These are phyloP conservation scores for Druon quercuslanigerum DNA, from an alignment of 1,140 invertebrate species.

Conservation along the genomic window DNA sequence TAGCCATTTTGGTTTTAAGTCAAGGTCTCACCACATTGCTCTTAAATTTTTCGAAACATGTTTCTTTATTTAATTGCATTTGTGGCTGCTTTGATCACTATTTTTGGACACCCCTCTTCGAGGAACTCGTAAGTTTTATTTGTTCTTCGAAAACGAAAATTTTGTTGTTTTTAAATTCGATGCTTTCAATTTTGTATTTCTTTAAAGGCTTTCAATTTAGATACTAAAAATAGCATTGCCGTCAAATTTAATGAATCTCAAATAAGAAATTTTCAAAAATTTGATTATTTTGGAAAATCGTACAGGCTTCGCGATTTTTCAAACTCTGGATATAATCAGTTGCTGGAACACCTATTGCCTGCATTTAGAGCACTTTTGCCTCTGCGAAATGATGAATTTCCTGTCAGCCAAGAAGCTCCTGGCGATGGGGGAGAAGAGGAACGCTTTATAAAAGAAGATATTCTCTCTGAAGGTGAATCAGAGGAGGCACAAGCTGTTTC, in stretches of 20 bases:
- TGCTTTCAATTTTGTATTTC: background rate
- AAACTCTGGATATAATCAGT: background rate
- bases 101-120: conserved; percentile 55
- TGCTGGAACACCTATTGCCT: background rate
- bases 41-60: conserved; percentile 47
- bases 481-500: background rate
- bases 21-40: conserved; percentile 2
- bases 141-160: background rate
- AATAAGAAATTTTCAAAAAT: background rate
- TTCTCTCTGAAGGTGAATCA: background rate
- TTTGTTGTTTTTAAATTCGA: background rate
- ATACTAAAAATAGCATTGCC: no score
- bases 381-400: background rate
- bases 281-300: background rate
- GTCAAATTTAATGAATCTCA: no score
- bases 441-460: background rate
- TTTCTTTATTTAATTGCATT: conserved; percentile 51
- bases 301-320: conserved; percentile 2
- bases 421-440: background rate
- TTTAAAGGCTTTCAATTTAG: background rate
- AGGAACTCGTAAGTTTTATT: conserved; percentile 44
- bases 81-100: conserved; percentile 45
- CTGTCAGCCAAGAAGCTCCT: background rate
- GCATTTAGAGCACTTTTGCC: background rate
- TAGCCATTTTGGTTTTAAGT: conserved; percentile 5